Conservation (phyloP, 2,888 invertebrate species). For the Hanleya hanleyi region DNA sequence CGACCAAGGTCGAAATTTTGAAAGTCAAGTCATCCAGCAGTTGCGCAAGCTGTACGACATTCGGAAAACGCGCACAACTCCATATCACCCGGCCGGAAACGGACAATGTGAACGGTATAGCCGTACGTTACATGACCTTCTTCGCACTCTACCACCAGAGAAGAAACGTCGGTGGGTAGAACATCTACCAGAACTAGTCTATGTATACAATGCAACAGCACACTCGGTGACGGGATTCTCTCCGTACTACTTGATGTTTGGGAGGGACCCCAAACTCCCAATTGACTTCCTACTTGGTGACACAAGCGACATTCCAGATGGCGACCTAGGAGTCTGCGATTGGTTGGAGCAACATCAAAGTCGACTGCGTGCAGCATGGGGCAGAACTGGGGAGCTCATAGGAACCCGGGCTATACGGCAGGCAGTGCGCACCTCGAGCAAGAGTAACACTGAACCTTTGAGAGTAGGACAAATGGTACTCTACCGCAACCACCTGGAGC, state of each 20-base stretch:
- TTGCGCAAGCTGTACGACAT: constrained; percentile 36
- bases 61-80: constrained; percentile 24
- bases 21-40: constrained; percentile 17
- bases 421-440: not conserved
- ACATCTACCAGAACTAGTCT: constrained; percentile 27
- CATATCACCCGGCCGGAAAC: constrained; percentile 34
- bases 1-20: constrained; percentile 24
- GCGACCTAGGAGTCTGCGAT: not conserved
- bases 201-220: constrained; percentile 23
- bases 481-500: not conserved
- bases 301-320: not conserved
- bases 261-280: constrained; percentile 17
- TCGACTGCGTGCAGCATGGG: not conserved
- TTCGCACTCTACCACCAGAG: constrained; percentile 29
- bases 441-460: not conserved
- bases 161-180: constrained; percentile 37
- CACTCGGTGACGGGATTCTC: constrained; percentile 19
- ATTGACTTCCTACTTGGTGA: constrained; percentile 21
- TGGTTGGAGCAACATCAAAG: constrained; percentile 2
- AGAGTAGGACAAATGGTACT: constrained; percentile 5
- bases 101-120: constrained; percentile 30
- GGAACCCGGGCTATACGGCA: not conserved
- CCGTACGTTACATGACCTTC: constrained; percentile 33
- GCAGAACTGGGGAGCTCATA: not conserved
- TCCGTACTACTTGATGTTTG: constrained; percentile 19